These are phyloP conservation scores for Ephydatia muelleri DNA, from an alignment of 37 sponge, comb jelly and placozoan genomes.

Conservation along the genomic window DNA sequence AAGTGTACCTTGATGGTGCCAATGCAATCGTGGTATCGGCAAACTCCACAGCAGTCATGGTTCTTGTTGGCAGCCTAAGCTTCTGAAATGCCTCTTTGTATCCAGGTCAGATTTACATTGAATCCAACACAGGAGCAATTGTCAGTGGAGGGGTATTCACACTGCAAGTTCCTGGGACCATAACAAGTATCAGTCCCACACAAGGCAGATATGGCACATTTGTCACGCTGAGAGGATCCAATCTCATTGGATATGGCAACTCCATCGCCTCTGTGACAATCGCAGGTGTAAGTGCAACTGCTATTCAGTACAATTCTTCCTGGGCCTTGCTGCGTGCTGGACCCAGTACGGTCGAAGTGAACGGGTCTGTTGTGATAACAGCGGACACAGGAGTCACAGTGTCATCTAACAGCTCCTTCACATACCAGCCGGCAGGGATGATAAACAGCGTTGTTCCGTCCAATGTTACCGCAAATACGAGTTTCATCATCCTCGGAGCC, in stretches of 20 bases:
- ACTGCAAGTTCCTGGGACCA: slow-evolving; percentile 42
- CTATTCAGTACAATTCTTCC: not conserved
- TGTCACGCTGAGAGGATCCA: slow-evolving; percentile 52
- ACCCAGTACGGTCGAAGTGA: not conserved
- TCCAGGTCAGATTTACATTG: slow-evolving; percentile 49
- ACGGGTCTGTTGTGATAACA: slow-evolving; percentile 42
- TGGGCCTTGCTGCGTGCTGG: slow-evolving; percentile 44
- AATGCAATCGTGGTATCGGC: slow-evolving; percentile 8
- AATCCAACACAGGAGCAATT: slow-evolving; percentile 72
- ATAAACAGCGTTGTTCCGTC: slow-evolving; percentile 43
- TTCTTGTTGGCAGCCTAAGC: slow-evolving; percentile 28
- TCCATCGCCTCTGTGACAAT: slow-evolving; percentile 19
- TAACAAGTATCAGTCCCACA: slow-evolving; percentile 58
- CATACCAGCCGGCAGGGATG: slow-evolving; percentile 36
- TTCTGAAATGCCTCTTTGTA: not conserved
- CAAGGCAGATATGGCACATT: slow-evolving; percentile 55
- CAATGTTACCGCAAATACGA: slow-evolving; percentile 58
- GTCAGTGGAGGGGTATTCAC: slow-evolving; percentile 49
- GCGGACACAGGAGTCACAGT: slow-evolving; percentile 53
- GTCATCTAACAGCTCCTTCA: slow-evolving; percentile 41
- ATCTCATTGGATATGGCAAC: slow-evolving; percentile 55
- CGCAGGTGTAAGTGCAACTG: slow-evolving; percentile 38
- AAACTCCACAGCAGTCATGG: slow-evolving; percentile 18
- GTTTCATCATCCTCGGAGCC: slow-evolving; percentile 48
- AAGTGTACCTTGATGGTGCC: slow-evolving; percentile 64